Base-by-base conservation (phyloP, 2,888 invertebrate genomes). In the Therioaphis trifolii region DNA sequence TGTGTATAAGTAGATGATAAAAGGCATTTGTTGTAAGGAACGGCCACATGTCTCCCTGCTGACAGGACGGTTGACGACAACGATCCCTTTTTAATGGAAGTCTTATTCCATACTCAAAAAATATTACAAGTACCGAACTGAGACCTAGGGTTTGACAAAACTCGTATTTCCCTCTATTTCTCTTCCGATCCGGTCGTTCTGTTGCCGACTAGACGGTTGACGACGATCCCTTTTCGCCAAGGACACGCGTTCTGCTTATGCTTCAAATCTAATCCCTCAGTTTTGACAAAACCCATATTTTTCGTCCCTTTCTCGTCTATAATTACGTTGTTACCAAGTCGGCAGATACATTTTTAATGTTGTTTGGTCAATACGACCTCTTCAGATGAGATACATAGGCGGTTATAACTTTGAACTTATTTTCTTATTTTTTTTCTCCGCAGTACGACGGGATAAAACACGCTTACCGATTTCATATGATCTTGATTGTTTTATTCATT, bases 251-350 rank as follows among this genome's bases (percentile, higher is more conserved):
- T 15, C 15, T 35, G 21, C 24, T 0, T 27, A 35, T 4, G 18
- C n/a, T 9, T 14, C 21, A 21, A 14, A 52, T 29, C 52, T 52
- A 21, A 72, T 52, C 72, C 49, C 72, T n/a, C 71, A n/a, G 72
- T 52, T 49, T 29, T 49, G 72, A 52, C 72, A 72, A 72, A 72
- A 72, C 29, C n/a, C 49, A 52, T 29, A 46, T 27, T 27, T 72
- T 14, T 18, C 21, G n/a, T n/a, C 18, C 66, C 35, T 7, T 7
- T 5, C 35, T 7, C 35, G 7, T 35, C 35, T 35, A 35, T 35
- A 35, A 35, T 35, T 5, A 35, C 35, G 35, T 7, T 7, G 35
- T 35, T 7, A 35, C 35, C 35, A 35, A 7, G 35, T 7, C 35
- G 35, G 35, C 35, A 46, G 3, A 12, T 18, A 9, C 27, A 46